phyloP scores from a whole-genome alignment of 2,888 invertebrate genomes.

The Pseudoips prasinana region DNA sequence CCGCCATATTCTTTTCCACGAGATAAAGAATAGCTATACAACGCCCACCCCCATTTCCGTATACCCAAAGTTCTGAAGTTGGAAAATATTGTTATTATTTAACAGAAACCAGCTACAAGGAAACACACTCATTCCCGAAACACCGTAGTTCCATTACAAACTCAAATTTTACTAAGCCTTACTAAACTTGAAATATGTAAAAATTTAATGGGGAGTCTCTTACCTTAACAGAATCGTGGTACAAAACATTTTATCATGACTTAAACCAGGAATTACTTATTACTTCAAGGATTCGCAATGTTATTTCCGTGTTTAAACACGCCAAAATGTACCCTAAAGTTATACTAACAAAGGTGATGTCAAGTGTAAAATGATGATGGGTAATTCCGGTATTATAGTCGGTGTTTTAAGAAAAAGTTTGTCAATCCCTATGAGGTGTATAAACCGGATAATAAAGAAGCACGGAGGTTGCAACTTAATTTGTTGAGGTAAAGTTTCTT shows the following conservation, averaged over 20 bases:
- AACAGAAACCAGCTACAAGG: conserved; percentile 32
- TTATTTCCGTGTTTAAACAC: conserved; percentile 6
- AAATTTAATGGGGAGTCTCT: conserved; percentile 42
- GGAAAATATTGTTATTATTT: conserved; percentile 23
- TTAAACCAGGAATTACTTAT: conserved; percentile 43
- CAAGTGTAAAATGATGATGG: conserved; percentile 15
- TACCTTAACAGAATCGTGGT: conserved; percentile 41
- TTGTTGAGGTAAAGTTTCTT: conserved; percentile 24
- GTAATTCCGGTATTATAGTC: conserved; percentile 21
- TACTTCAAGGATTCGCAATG: conserved; percentile 32
- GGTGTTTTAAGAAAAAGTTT: conserved; percentile 29
- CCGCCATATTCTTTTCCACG: too few species aligned
- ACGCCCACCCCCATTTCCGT: too few species aligned
- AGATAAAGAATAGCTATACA: too few species aligned
- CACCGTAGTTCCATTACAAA: conserved; percentile 37
- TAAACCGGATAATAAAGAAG: conserved; percentile 26
- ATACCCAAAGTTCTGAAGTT: too few species aligned
- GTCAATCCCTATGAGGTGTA: conserved; percentile 33
- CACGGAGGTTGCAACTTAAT: conserved; percentile 33
- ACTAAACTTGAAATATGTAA: conserved; percentile 38
- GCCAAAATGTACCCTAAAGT: conserved; percentile 20
- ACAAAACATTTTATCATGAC: conserved; percentile 47
- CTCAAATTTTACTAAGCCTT: conserved; percentile 29
- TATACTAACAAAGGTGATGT: not conserved
- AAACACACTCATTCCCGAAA: conserved; percentile 32